Evolutionary conservation across 2,888 invertebrate genomes (phyloP).

Genomic region (Clostera curtula): DNA sequence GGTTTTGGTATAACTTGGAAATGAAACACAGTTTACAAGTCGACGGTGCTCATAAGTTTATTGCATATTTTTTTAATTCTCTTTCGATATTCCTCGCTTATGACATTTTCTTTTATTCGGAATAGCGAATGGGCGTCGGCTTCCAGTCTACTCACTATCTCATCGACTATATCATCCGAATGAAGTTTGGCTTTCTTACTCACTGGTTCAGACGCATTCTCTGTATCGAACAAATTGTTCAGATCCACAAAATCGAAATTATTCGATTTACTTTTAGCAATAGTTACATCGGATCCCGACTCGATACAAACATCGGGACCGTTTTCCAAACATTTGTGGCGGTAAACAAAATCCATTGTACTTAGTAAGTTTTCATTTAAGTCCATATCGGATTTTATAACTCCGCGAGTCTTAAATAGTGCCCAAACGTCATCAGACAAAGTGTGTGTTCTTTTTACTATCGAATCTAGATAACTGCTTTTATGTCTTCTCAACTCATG

Average conservation of each 20-base stretch:
- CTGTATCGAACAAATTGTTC: conserved; percentile 38
- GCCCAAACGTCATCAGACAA: conserved; percentile 25
- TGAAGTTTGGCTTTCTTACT: conserved; percentile 48
- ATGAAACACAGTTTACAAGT: conserved; percentile 19
- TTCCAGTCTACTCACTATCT: conserved; percentile 42
- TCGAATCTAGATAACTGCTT: conserved; percentile 21
- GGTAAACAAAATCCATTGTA: conserved; percentile 18
- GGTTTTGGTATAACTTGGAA: too few species aligned
- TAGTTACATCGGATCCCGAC: conserved; percentile 3
- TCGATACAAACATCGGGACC: conserved; percentile 5
- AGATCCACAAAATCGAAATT: conserved; percentile 53
- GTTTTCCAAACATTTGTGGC: conserved; percentile 37
- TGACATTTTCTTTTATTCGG: conserved; percentile 34
- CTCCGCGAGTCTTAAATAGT: conserved; percentile 13
- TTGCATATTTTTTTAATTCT: conserved; percentile 40
- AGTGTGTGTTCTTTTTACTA: conserved; percentile 23
- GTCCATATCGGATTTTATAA: conserved; percentile 2
- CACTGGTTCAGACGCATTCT: conserved; percentile 39
- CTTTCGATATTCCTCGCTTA: conserved; percentile 29
- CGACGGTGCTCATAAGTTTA: conserved; percentile 41
- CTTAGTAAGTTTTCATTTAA: conserved; percentile 20
- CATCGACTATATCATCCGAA: conserved; percentile 26
- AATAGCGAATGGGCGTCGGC: conserved; percentile 31
- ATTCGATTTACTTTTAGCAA: conserved; percentile 20
- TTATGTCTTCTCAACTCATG: conserved; percentile 15